Base-by-base conservation (phyloP, 1,140 invertebrate species). In the Halictus rubicundus region DNA sequence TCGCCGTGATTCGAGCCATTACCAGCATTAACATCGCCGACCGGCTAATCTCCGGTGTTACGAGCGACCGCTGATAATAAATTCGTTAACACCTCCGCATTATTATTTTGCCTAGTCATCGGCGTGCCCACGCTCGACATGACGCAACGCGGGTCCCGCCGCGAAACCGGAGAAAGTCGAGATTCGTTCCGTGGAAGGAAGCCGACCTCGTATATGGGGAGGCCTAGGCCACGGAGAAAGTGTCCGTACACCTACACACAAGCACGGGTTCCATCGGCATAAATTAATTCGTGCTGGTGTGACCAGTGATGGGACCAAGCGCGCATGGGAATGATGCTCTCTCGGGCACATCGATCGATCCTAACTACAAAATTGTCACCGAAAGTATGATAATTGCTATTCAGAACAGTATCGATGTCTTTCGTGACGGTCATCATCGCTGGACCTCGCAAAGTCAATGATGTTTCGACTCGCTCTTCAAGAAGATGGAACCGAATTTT, bases 81-180 rank as follows among this genome's bases (percentile, higher is more conserved):
- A n/a, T 64, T 64, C 19, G 25, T 72, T 78, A 42, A 71, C 49
- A 78, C 76, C 23, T 64, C 21, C 19, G 69, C 27, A 61, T 66
- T 59, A 57, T 27, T 39, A 54, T 60, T 52, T 61, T 42, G 59
- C 72, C 60, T 42, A 19, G 42, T 66, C 49, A 49, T 74, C 42
- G 21, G 0, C 0, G 6, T 71, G 57, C 70, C 75, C 72, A 60
- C 59, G 49, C 27, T 68, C 21, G 21, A 77, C 76, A 82, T 87
- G 79, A 86, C 63, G 84, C 84, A 86, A 86, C 64, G 68, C 42
- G 68, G 19, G 63, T 25, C 64, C 60, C 27, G 7, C 77, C 46
- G 78, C 49, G 69, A 86, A 77, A 73, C 64, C 25, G 71, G 87
- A 80, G 87, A 88, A 88, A 88, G 87, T 88, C 61, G 32, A 21